phyloP scores from a whole-genome alignment of 2,888 invertebrate genomes.

The Cantharis flavilabris region DNA sequence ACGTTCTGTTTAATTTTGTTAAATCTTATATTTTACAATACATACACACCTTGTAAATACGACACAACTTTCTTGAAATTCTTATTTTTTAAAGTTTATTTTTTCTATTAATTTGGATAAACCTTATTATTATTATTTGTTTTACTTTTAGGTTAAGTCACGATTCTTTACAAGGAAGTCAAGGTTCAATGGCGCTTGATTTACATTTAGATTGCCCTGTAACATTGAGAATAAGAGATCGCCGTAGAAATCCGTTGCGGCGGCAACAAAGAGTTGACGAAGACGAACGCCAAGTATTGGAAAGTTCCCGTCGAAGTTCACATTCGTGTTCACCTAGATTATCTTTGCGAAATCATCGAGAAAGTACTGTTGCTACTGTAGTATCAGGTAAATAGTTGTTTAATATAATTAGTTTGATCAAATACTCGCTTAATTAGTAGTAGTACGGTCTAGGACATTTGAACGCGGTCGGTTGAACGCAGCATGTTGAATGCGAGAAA shows the following conservation, averaged over 20 bases:
- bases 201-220: slow-evolving; percentile 70
- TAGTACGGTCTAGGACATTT: too few species aligned
- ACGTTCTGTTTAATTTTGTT: too few species aligned
- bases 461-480: too few species aligned
- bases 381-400: slow-evolving; percentile 6
- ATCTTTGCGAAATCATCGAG: slow-evolving; percentile 45
- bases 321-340: slow-evolving; percentile 53
- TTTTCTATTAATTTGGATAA: neutral
- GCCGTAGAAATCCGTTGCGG: slow-evolving; percentile 73
- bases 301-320: slow-evolving; percentile 45
- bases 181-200: slow-evolving; percentile 78
- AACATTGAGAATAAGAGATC: slow-evolving; percentile 60
- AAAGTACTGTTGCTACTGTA: slow-evolving; percentile 34
- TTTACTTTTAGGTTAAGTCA: slow-evolving; percentile 50
- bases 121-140: neutral
- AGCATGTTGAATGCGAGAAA: too few species aligned
- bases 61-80: too few species aligned
- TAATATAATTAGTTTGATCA: too few species aligned
- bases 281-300: slow-evolving; percentile 58
- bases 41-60: too few species aligned
- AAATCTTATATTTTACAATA: too few species aligned
- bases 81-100: too few species aligned
- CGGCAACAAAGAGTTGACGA: slow-evolving; percentile 77
- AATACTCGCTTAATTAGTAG: too few species aligned
- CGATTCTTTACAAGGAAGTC: slow-evolving; percentile 63